Percentiles rank a stretch among this genome's conserved stretches.
These are phyloP conservation scores for Poeciliopsis turrubarensis DNA, from an alignment of 2,113 vertebrate genomes.

Conservation along the genomic window DNA sequence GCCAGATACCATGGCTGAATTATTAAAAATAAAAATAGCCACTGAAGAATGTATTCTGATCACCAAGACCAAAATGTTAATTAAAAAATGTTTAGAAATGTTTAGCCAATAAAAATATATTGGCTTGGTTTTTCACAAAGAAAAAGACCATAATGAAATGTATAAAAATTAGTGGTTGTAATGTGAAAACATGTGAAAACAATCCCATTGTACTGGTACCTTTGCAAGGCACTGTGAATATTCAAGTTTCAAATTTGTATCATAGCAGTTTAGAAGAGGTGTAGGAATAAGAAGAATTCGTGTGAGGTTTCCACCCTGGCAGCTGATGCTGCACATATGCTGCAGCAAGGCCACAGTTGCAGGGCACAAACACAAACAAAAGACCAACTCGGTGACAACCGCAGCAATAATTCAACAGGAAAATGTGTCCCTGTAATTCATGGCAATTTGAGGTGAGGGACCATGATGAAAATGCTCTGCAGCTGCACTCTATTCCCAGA, in stretches of 20 bases:
- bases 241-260: background rate
- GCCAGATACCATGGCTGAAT: background rate
- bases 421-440: slow-evolving; percentile 42
- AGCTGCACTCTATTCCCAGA: slow-evolving; percentile 27
- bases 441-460: slow-evolving; percentile 38
- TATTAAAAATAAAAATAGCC: background rate
- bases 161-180: background rate
- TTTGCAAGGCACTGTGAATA: background rate
- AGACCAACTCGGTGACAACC: slow-evolving; percentile 35
- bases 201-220: background rate
- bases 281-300: background rate
- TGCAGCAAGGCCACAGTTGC: slow-evolving; percentile 32
- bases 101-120: no score
- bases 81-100: no score
- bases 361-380: slow-evolving; percentile 30
- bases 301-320: slow-evolving; percentile 12
- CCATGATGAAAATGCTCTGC: slow-evolving; percentile 28
- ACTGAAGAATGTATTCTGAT: background rate
- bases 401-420: slow-evolving; percentile 44
- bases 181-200: background rate
- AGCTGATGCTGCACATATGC: slow-evolving; percentile 36
- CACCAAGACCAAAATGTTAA: background rate
- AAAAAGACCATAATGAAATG: background rate
- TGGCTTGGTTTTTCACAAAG: background rate
- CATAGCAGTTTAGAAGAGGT: background rate